Base-by-base conservation (phyloP, 2,797 vertebrate genomes). In the Pseudochirops corinnae region DNA sequence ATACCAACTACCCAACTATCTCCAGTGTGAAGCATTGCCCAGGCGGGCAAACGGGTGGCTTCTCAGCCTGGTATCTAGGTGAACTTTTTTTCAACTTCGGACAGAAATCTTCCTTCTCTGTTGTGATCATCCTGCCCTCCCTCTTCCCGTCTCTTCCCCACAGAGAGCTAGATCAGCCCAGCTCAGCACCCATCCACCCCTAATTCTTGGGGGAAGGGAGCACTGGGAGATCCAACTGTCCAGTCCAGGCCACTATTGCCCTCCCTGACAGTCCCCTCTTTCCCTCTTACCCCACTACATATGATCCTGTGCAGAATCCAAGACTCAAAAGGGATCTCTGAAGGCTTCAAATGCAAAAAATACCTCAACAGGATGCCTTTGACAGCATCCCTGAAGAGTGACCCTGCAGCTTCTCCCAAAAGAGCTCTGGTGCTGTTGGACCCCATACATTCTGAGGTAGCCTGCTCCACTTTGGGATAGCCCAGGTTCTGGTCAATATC, bases 1-100 rank as follows among this genome's bases (percentile, higher is more conserved):
- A 74, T 39, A 9, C 16, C n/a, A 39, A 74, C 0, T 2, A 9
- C 6, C n/a, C n/a, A 7, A 39, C 18, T 74, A 1, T 2, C 0
- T 9, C n/a, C 39, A n/a, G n/a, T 74, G 18, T 21, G 18, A 16
- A 7, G 7, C 39, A 21, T 39, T n/a, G 21, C 16, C 7, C n/a
- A 74, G 60, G 60, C 3, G 33, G 67, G 67, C 5, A 9, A 74
- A 9, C 7, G 31, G 39, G 24, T 0, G 3, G n/a, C 18, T 67
- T 67, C 62, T n/a, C 62, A 67, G 14, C 62, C 62, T 67, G 62
- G 62, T 5, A 10, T 82, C 74, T 82, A 39, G 0, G 7, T 26
- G 9, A 82, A 3, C n/a, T 62, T 60, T 46, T 82, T 46, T 26
- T 24, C 39, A 46, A 26, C n/a, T 26, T 10, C 33, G 46, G 9